Base-by-base conservation (phyloP, 2,797 vertebrate species). In the Acipenser oxyrinchus region DNA sequence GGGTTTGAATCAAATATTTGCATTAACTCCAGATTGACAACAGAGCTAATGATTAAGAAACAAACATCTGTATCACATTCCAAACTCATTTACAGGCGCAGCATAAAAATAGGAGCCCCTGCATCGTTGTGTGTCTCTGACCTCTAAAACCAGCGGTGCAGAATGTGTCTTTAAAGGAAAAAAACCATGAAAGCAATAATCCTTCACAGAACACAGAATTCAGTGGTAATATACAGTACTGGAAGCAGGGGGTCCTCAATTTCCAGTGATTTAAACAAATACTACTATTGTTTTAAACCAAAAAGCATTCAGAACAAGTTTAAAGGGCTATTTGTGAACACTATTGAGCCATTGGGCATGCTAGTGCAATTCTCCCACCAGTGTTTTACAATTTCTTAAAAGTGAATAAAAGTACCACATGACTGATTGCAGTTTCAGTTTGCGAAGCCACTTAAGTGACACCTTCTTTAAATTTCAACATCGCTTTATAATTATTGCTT, bases 401-500 rank as follows among this genome's bases (percentile, higher is more conserved):
- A 6, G 50, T 53, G 60, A 78, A 68, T 67, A 77, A 70, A 51
- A 66, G 6, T 69, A 75, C 53, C 65, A 62, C 51, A 68, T 59
- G 70, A 73, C 63, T 75, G 62, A 69, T 73, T 74, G 6, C 15
- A 50, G 70, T 73, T 76, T 68, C 62, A 65, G 48, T 15, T 63
- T 65, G 65, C 51, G 51, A 58, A 61, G 13, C 65, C 68, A 69
- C 57, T 62, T 68, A 71, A 62, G 62, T 15, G 55, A 58, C 63
- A 51, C 55, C 64, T 72, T 65, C 63, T 75, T 49, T 67, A 50
- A 51, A 83, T 77, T 78, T 81, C 75, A 76, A 69, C 63, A 71
- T 65, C 11, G 53, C 66, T 76, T 77, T 69, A 72, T 78, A 78
- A 87, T 81, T 68, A 48, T 51, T 70, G 73, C 63, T 80, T 77